phyloP scores from a whole-genome alignment of 2,113 vertebrate genomes.

The Thinocorus orbignyianus region DNA sequence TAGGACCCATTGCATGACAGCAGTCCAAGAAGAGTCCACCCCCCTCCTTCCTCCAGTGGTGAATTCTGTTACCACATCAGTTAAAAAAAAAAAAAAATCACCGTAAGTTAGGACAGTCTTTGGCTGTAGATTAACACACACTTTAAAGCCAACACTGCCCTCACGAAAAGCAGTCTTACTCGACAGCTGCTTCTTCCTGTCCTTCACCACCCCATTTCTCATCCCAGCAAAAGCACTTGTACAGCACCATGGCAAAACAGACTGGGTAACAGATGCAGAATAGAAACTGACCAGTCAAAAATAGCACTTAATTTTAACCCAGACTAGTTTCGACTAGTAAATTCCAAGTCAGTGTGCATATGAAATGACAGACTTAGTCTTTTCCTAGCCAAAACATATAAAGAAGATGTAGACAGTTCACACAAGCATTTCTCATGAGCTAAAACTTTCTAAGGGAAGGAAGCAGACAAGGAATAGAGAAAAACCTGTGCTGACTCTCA shows the following conservation, averaged over 20 bases:
- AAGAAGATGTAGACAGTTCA: background rate
- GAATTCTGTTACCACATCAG: background rate
- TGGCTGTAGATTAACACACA: background rate
- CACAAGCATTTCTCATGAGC: background rate
- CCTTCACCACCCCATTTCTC: background rate
- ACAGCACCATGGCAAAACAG: background rate
- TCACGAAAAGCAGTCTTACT: background rate
- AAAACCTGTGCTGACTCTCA: background rate
- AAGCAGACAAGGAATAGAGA: background rate
- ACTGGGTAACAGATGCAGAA: background rate
- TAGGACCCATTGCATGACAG: background rate
- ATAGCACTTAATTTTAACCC: background rate
- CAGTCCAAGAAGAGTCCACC: background rate
- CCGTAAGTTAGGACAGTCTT: background rate
- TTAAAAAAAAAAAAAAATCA: background rate
- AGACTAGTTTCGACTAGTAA: background rate
- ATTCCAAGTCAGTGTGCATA: background rate
- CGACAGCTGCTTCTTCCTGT: background rate
- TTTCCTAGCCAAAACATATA: background rate
- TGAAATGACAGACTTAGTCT: background rate
- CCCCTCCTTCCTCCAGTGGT: background rate
- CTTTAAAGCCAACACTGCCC: background rate
- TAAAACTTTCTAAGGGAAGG: background rate
- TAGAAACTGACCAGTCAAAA: conserved; percentile 16
- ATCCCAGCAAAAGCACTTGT: background rate